Evolutionary conservation across 2,113 vertebrate genomes (phyloP).

Genomic region (Festucalex cinctus): DNA sequence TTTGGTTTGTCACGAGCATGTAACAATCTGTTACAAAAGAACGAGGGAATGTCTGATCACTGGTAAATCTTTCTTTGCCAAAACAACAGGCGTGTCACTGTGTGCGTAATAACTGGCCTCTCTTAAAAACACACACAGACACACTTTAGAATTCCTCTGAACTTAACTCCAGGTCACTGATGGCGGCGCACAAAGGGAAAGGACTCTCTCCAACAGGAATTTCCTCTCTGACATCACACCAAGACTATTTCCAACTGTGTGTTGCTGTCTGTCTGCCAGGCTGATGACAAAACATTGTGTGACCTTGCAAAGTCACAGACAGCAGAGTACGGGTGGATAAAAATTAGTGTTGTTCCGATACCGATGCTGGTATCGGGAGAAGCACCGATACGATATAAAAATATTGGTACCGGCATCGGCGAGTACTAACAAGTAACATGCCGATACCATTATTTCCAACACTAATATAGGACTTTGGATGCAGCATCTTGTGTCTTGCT

Average conservation of each 20-base stretch:
- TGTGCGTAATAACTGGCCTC: slow-evolving; percentile 20
- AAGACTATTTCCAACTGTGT: slow-evolving; percentile 49
- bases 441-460: too few species aligned
- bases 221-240: slow-evolving; percentile 70
- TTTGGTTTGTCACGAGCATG: too few species aligned
- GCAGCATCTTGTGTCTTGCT: too few species aligned
- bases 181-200: slow-evolving; percentile 47
- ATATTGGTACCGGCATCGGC: too few species aligned
- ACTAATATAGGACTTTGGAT: too few species aligned
- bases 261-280: slow-evolving; percentile 17
- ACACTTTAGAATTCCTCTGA: slow-evolving; percentile 55
- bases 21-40: background rate
- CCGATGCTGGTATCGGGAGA: too few species aligned
- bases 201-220: slow-evolving; percentile 62
- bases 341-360: too few species aligned
- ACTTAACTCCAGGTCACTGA: slow-evolving; percentile 42
- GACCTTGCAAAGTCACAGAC: slow-evolving; percentile 2
- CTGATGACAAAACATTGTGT: slow-evolving; percentile 9
- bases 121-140: slow-evolving; percentile 24
- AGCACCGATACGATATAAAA: too few species aligned
- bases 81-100: slow-evolving; percentile 41
- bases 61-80: slow-evolving; percentile 54
- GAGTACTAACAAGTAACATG: too few species aligned
- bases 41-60: slow-evolving; percentile 22
- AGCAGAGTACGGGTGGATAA: background rate